Evolutionary conservation across 2,888 invertebrate species (phyloP).

Genomic region (Ornithoptera alexandrae): DNA sequence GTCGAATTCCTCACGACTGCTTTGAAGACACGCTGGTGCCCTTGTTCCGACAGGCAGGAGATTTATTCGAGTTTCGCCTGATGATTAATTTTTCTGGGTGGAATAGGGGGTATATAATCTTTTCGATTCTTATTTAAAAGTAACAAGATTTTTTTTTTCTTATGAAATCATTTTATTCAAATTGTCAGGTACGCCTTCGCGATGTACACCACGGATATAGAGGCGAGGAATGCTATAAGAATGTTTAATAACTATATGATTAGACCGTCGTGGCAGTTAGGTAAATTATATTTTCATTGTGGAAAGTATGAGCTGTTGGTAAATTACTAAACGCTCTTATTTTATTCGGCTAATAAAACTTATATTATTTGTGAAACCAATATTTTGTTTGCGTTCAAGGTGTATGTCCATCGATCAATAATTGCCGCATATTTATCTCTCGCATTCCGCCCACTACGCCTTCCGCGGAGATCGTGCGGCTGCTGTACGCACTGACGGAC

Average conservation of each 20-base stretch:
- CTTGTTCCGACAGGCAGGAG: conserved; percentile 78
- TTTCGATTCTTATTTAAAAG: background rate
- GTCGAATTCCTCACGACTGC: conserved; percentile 83
- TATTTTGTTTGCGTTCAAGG: conserved; percentile 64
- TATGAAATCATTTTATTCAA: background rate
- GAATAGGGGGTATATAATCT: conserved; percentile 81
- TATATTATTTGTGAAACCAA: background rate
- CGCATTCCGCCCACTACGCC: conserved; percentile 79
- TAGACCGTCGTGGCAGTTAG: conserved; percentile 81
- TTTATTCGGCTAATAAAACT: no score
- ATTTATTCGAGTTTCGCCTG: conserved; percentile 85
- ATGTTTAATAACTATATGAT: conserved; percentile 86
- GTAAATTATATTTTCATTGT: conserved; percentile 39
- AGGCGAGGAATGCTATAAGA: conserved; percentile 82
- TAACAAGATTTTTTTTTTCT: background rate
- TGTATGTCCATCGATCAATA: conserved; percentile 86
- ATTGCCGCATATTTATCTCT: conserved; percentile 85
- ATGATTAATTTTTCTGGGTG: conserved; percentile 88
- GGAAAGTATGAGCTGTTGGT: no score
- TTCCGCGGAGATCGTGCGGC: conserved; percentile 79
- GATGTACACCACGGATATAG: conserved; percentile 80
- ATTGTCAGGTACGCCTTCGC: conserved; percentile 83
- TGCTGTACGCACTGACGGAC: conserved; percentile 77
- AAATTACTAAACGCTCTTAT: no score
- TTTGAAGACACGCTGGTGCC: conserved; percentile 84